Evolutionary conservation across 2,113 vertebrate genomes (phyloP), one percentile per base, ranked within the genome.

Genomic region (Rhizomys pruinosus): DNA sequence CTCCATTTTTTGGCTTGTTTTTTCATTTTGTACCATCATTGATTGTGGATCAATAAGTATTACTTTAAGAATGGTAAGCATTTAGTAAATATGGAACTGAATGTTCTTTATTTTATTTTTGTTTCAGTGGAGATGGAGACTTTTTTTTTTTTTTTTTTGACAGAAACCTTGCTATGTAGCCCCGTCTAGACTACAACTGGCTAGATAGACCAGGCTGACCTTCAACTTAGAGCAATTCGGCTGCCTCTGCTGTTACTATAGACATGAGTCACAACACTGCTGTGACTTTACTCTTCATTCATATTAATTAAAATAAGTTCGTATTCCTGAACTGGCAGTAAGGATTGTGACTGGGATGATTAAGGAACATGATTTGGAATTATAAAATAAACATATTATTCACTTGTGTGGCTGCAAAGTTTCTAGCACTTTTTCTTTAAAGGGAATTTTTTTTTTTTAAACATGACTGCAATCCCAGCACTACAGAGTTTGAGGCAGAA

Each of bases 81-180:
- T 84, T 92, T 61, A 20, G 0, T 81, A 90, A 93, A 84, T 91
- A 32, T 34, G 89, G 87, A 72, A 25, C 91, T 95, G 69, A 92
- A 52, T 79, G 2, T 69, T 44, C 52, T 90, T 94, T 88, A 93
- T 90, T n/a, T 87, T 91, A 91, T 94, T 93, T 15, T n/a, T 92
- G 39, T 27, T 93, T 89, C 89, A 22, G 13, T 93, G 64, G 57
- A 86, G 37, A 64, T 5, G 34, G n/a, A n/a, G n/a, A n/a, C n/a
- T n/a, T 17, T 11, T 64, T 4, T 37, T 32, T 11, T 37, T 13
- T 37, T 37, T 59, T 71, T 86, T 86, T 32, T 5, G 61, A 52
- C 52, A 6, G 44, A 13, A 44, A 63, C 37, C n/a, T 86, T 29
- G 16, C 25, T 63, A 64, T 37, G 3, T 57, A 52, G 12, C 34